These are phyloP conservation scores for Hipposideros armiger DNA, from an alignment of 2,113 vertebrate species.

Conservation along the genomic window DNA sequence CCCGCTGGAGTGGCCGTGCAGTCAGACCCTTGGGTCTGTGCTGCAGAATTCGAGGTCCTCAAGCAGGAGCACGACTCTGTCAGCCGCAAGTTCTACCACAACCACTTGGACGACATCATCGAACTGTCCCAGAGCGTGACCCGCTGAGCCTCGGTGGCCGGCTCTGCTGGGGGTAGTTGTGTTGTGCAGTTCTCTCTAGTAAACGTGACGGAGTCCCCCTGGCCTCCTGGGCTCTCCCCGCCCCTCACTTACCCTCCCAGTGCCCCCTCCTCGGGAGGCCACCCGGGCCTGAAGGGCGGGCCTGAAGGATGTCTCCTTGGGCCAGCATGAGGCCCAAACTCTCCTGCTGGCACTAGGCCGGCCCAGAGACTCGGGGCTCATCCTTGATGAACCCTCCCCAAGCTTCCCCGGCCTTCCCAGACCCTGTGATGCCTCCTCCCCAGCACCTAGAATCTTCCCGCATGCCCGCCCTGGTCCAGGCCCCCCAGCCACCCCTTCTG, in stretches of 20 bases:
- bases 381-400: too few species aligned
- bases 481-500: too few species aligned
- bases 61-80: neutral
- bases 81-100: neutral
- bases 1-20: neutral
- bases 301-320: neutral
- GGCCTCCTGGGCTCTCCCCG: neutral
- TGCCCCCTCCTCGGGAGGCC: too few species aligned
- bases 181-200: neutral
- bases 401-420: neutral
- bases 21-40: rapidly evolving
- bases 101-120: neutral
- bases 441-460: neutral
- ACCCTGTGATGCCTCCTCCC: too few species aligned
- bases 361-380: neutral
- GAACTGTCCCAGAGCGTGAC: neutral
- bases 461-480: rapidly evolving
- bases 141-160: neutral
- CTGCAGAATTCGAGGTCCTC: neutral
- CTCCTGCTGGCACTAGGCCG: neutral
- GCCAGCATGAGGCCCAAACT: neutral
- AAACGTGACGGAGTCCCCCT: neutral
- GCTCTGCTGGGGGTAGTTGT: neutral
- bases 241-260: too few species aligned
- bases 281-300: too few species aligned